phyloP scores from a whole-genome alignment of 1,140 invertebrate genomes.

The Nymphalis io region DNA sequence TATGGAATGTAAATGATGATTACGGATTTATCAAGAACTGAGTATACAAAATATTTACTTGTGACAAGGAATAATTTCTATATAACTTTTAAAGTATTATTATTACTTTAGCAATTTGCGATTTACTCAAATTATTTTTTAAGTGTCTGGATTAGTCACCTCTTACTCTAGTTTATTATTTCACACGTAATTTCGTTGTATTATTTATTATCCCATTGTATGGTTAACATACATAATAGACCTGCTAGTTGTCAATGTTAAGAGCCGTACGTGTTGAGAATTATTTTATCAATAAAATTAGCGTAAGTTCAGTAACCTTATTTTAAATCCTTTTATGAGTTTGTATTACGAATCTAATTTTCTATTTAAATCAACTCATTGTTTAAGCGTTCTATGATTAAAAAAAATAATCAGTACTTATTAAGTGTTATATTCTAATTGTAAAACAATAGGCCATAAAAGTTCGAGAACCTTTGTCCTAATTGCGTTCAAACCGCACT shows the following conservation, averaged over 20 bases:
- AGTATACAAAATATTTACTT: neutral
- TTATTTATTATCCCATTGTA: neutral
- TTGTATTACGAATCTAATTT: slow-evolving; percentile 16
- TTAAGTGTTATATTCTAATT: slow-evolving; percentile 3
- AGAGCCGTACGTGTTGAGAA: neutral
- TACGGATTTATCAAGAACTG: slow-evolving; percentile 19
- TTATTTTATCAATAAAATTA: slow-evolving; percentile 8
- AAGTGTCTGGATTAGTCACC: neutral
- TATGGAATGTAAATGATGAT: slow-evolving; percentile 52
- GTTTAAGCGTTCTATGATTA: slow-evolving; percentile 18
- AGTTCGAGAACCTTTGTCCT: slow-evolving; percentile 13
- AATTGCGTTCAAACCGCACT: neutral
- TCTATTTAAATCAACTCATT: slow-evolving; percentile 29
- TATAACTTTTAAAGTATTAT: no score
- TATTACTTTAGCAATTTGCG: no score
- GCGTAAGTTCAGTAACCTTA: slow-evolving; percentile 25
- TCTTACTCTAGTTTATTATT: neutral
- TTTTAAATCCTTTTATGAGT: slow-evolving; percentile 17
- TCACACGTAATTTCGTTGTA: no score
- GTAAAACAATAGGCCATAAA: slow-evolving; percentile 30
- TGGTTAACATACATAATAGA: neutral
- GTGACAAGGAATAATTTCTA: neutral
- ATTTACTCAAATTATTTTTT: neutral
- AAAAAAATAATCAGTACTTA: slow-evolving; percentile 1
- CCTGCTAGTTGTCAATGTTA: slow-evolving; percentile 10